Conservation (phyloP, 1,140 invertebrate species). For the Charaxes varanes region DNA sequence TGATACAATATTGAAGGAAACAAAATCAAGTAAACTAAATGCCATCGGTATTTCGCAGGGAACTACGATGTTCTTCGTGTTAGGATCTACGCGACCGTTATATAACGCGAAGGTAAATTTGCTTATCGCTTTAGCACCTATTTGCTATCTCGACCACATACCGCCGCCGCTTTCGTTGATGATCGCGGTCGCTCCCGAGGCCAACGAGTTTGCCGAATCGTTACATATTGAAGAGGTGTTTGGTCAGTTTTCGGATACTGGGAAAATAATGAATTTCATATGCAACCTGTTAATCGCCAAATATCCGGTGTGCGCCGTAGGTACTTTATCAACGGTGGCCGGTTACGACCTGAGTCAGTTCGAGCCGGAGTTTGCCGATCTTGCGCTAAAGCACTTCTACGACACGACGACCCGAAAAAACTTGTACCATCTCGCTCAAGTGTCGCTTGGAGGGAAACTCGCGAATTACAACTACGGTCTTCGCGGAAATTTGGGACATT, state of each 20-base stretch:
- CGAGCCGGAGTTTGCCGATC: conserved; percentile 9
- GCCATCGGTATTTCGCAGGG: conserved; percentile 74
- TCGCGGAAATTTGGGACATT: conserved; percentile 59
- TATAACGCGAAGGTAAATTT: conserved; percentile 67
- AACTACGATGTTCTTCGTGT: conserved; percentile 75
- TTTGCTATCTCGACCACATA: conserved; percentile 16
- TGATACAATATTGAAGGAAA: conserved; percentile 75
- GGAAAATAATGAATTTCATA: not conserved
- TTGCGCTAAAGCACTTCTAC: conserved; percentile 14
- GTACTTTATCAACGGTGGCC: conserved; percentile 1
- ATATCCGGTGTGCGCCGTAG: conserved; percentile 12
- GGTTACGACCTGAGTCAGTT: conserved; percentile 25
- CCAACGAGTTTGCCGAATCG: not conserved
- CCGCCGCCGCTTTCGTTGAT: conserved; percentile 4
- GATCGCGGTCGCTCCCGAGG: not conserved
- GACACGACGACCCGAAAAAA: conserved; percentile 76
- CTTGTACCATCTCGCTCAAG: conserved; percentile 76
- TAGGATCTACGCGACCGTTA: conserved; percentile 53
- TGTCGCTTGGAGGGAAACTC: conserved; percentile 54
- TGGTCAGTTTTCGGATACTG: not conserved
- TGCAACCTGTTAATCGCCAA: conserved; percentile 5
- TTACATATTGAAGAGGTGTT: not conserved
- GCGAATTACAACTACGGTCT: conserved; percentile 68
- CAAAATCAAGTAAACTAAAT: conserved; percentile 56
- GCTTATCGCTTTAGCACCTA: conserved; percentile 26